Base-by-base conservation (phyloP, 2,888 invertebrate species). In the Drosophila dives region DNA sequence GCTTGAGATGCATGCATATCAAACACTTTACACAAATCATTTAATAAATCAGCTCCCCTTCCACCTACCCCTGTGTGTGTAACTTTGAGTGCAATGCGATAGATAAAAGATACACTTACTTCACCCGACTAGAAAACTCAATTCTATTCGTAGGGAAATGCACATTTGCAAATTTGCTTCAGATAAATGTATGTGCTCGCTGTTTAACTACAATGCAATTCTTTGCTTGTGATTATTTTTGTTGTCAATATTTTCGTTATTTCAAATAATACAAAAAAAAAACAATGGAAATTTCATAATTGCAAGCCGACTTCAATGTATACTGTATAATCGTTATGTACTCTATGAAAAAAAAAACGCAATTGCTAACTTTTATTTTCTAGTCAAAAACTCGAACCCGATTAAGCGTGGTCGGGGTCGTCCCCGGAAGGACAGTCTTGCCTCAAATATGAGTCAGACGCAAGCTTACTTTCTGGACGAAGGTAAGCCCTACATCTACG, bases 391-490 rank as follows among this genome's bases (percentile, higher is more conserved):
- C 77, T 88, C 88, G 85, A 94, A 88, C 88, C 89, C 94, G 80
- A 94, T 94, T 92, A 95, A 95, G 91, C 94, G 95, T 54, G 95
- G 94, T 66, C 93, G 95, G 68, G 95, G 95, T 50, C 92, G 95
- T 74, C 94, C 94, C 63, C 92, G 94, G 87, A 94, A 94, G 90
- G 94, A 94, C 89, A 94, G 94, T 89, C 92, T 93, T 87, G 93
- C 73, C 91, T 94, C 93, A 92, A 94, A 93, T 91, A 91, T 91
- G 91, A 93, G 92, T 91, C 93, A 93, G 69, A 94, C 93, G 88
- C 95, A 95, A 89, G 95, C 95, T 91, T 95, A 96, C 92, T 95
- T 96, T 81, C 94, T 96, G 82, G 96, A 95, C 93, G 96, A 96
- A 94, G 96, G 96, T 96, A 94, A 92, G 92, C 90, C 89, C 83